phyloP scores from a whole-genome alignment of 2,888 invertebrate genomes.

The Acronicta leporina region DNA sequence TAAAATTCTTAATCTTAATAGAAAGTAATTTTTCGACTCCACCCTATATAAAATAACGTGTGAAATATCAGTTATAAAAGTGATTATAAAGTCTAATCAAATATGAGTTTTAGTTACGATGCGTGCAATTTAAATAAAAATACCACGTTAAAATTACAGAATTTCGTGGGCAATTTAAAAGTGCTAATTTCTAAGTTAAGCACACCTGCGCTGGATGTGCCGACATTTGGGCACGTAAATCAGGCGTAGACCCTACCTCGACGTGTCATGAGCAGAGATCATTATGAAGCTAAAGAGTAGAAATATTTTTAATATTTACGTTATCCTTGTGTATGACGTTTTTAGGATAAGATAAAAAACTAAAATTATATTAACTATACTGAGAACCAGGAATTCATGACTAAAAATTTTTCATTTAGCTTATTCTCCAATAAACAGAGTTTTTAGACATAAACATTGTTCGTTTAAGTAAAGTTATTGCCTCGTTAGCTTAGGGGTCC shows the following conservation, averaged over 20 bases:
- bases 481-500: no score
- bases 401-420: no score
- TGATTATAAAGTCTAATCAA: neutral
- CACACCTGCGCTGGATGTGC: slow-evolving; percentile 61
- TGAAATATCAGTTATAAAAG: neutral
- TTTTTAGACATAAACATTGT: no score
- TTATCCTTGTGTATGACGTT: slow-evolving; percentile 7
- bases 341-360: neutral
- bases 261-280: slow-evolving; percentile 66
- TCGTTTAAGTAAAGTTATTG: no score
- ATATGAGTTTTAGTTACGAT: neutral
- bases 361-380: neutral
- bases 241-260: slow-evolving; percentile 56
- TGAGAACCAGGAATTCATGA: no score
- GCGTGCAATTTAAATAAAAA: neutral
- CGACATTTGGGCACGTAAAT: slow-evolving; percentile 62
- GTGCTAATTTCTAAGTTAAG: slow-evolving; percentile 54
- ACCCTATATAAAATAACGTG: no score
- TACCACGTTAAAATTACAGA: slow-evolving; percentile 6
- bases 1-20: no score
- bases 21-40: no score
- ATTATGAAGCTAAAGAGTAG: slow-evolving; percentile 55
- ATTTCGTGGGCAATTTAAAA: slow-evolving; percentile 47
- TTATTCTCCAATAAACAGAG: no score
- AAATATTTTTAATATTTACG: slow-evolving; percentile 47